Evolutionary conservation across 2,888 invertebrate species (phyloP).

Genomic region (Drosophila colorata): DNA sequence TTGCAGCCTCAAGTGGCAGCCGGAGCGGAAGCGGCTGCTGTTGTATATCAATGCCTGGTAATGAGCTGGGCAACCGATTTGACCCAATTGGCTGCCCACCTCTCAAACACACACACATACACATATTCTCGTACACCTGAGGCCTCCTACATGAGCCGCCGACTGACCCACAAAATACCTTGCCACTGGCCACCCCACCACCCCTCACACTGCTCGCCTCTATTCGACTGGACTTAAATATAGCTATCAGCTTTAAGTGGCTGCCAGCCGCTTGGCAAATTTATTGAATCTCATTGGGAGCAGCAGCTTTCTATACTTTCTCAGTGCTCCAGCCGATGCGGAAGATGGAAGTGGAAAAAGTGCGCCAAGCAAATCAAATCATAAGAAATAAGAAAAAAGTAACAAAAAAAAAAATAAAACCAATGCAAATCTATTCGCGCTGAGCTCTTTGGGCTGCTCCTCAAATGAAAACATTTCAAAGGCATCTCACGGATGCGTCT

Average conservation of each 20-base stretch:
- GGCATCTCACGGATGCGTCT: conserved; percentile 77
- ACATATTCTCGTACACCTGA: conserved; percentile 21
- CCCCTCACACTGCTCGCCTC: background rate
- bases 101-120: conserved; percentile 1
- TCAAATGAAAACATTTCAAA: conserved; percentile 67
- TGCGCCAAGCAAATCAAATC: conserved; percentile 34
- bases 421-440: conserved; percentile 20
- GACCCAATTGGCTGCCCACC: conserved; percentile 55
- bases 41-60: conserved; percentile 49
- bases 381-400: background rate
- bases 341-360: conserved; percentile 59
- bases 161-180: conserved; percentile 73
- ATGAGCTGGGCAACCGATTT: conserved; percentile 62
- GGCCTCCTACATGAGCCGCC: conserved; percentile 38
- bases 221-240: conserved; percentile 68
- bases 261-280: conserved; percentile 64
- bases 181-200: conserved; percentile 36
- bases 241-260: conserved; percentile 80
- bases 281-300: conserved; percentile 75
- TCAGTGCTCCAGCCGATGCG: conserved; percentile 47
- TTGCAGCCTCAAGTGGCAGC: conserved; percentile 43
- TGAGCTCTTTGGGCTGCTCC: conserved; percentile 2
- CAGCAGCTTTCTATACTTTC: conserved; percentile 61
- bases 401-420: conserved; percentile 44
- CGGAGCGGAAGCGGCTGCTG: conserved; percentile 33